Evolutionary conservation across 1,140 invertebrate genomes (phyloP), one percentile per base, ranked within the genome.

Genomic region (Drosophila teissieri): DNA sequence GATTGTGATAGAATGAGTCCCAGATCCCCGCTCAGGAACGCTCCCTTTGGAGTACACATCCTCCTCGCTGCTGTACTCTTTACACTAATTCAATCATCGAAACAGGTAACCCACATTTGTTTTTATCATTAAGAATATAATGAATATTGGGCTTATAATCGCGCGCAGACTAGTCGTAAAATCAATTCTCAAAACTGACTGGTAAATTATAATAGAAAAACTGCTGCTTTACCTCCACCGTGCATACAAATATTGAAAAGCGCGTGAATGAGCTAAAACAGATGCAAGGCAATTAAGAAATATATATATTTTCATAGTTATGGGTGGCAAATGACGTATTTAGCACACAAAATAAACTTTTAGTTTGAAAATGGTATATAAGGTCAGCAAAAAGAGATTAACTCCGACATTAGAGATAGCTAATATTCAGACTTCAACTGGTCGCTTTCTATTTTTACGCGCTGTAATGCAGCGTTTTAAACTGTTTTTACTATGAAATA

Each of bases 1-100:
- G 45, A 70, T 70, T 70, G 27, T 69, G 65, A 70, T 69, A 70
- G 64, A 24, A 70, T 70, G 67, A 55, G 17, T 68, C 49, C 64
- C 24, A 45, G 44, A 36, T 45, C 37, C 53, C 52, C 64, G n/a
- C 44, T 57, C 65, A 69, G 67, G 51, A 70, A 36, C 49, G 48
- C 64, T 27, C 24, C 64, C 10, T 49, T 49, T 24, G 63, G 44
- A 70, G 64, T 49, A 31, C 67, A 44, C n/a, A 17, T 78, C 27
- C 51, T 76, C 15, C 34, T 76, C 17, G 24, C 36, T 34, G 52
- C 22, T 31, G 45, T 78, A 15, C 49, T 76, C 5, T 51, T 56
- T 22, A 36, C 44, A 24, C 17, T 76, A 46, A 40, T 76, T 52
- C 62, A 68, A 78, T 56, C 46, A 44, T 77, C 73, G 15, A 76